Percentiles rank a stretch among this genome's conserved stretches.
These are phyloP conservation scores for Steatocranus sp. DNA, from an alignment of 2,797 vertebrate species.

Conservation along the genomic window DNA sequence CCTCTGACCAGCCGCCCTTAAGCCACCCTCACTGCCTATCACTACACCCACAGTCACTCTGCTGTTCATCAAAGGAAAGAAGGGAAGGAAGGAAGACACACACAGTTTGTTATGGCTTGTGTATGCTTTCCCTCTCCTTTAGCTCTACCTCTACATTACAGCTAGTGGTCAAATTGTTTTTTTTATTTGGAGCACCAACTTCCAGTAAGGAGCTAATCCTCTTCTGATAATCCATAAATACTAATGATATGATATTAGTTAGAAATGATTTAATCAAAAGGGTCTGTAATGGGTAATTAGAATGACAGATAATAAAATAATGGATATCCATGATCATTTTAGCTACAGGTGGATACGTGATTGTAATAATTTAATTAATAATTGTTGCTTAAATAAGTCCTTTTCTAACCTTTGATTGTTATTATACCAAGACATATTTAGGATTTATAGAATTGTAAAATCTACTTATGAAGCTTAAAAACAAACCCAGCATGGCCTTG, in stretches of 20 bases:
- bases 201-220: neutral
- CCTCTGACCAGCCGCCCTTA: neutral
- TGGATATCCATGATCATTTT: neutral
- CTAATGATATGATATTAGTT: neutral
- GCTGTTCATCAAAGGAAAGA: neutral
- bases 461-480: neutral
- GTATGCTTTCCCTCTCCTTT: neutral
- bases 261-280: neutral
- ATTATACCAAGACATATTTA: neutral
- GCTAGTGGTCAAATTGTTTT: neutral
- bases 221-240: neutral
- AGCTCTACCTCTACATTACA: slow-evolving; percentile 25
- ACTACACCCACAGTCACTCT: neutral
- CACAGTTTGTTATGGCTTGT: neutral
- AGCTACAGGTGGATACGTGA: neutral
- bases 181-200: neutral
- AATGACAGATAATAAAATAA: neutral
- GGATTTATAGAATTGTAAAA: neutral
- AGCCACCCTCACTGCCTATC: neutral
- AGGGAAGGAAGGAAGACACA: neutral
- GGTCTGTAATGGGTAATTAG: neutral
- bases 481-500: neutral
- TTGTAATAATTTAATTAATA: neutral
- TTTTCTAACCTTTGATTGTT: neutral
- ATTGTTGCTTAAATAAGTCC: neutral